Percentiles rank a stretch among this genome's conserved stretches.
These are phyloP conservation scores for Macrotus californicus DNA, from an alignment of 2,113 vertebrate species.

Conservation along the genomic window DNA sequence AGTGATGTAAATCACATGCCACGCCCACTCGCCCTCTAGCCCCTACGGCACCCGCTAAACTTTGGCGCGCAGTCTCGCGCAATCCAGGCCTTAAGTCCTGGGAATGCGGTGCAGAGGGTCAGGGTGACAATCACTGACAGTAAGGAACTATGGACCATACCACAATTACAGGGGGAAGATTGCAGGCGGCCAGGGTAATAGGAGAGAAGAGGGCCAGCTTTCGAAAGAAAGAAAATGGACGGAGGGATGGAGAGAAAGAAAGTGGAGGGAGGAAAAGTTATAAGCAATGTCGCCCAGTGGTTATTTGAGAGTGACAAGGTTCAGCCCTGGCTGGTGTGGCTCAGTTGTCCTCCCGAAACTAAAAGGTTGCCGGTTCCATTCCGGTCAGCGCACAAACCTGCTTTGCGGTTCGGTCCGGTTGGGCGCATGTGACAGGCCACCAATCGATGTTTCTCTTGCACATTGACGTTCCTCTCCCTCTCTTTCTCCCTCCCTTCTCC, in stretches of 20 bases:
- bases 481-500: too few relatives aligned
- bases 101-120: background rate
- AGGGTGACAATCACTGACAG: background rate
- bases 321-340: background rate
- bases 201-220: background rate
- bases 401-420: too few relatives aligned
- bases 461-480: too few relatives aligned
- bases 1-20: background rate
- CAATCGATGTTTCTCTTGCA: too few relatives aligned
- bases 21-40: background rate
- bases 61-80: too few relatives aligned
- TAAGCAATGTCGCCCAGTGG: background rate
- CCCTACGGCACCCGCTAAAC: accelerated
- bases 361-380: too few relatives aligned
- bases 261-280: background rate
- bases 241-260: accelerated
- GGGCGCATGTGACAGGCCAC: too few relatives aligned
- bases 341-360: too few relatives aligned
- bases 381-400: too few relatives aligned
- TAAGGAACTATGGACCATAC: background rate
- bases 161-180: background rate
- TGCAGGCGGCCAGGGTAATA: background rate
- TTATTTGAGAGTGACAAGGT: background rate
- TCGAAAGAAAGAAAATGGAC: background rate
- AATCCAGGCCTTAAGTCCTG: background rate